Percentiles rank a stretch among this genome's conserved stretches.
Conservation (phyloP, 1,140 invertebrate genomes). For the Panulirus ornatus region DNA sequence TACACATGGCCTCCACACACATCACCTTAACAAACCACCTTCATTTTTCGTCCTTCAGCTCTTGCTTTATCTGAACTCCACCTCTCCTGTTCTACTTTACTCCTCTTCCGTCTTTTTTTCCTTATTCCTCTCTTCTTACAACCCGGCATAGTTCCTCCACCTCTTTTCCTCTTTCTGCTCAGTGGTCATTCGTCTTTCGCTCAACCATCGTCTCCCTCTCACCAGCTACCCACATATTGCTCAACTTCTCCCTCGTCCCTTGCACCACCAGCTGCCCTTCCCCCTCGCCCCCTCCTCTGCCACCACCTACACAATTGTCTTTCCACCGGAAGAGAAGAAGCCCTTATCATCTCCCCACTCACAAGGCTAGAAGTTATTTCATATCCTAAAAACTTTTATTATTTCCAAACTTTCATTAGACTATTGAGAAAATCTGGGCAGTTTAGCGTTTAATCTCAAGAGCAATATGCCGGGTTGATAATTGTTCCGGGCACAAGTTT, state of each 20-base stretch:
- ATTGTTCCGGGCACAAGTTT: constrained; percentile 37
- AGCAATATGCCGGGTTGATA: constrained; percentile 54
- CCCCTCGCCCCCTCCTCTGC: background rate
- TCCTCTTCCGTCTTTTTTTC: background rate
- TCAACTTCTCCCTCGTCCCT: background rate
- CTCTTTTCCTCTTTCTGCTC: background rate
- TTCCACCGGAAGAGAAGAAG: background rate
- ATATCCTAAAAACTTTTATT: constrained; percentile 58
- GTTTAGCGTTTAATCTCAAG: constrained; percentile 48
- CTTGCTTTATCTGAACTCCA: background rate
- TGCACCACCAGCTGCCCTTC: background rate
- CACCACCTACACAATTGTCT: no score
- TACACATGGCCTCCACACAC: no score
- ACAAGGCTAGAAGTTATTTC: constrained; percentile 44
- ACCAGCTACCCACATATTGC: background rate
- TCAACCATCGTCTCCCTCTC: background rate
- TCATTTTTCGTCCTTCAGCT: background rate
- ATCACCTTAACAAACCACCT: no score
- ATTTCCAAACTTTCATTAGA: constrained; percentile 56
- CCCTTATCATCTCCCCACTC: background rate
- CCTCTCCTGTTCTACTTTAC: background rate
- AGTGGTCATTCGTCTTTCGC: background rate
- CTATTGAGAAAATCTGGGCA: constrained; percentile 51
- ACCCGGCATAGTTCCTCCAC: no score
- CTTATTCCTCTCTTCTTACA: background rate